Evolutionary conservation across 2,888 invertebrate genomes (phyloP).

Genomic region (Nipponacmea schrenckii): DNA sequence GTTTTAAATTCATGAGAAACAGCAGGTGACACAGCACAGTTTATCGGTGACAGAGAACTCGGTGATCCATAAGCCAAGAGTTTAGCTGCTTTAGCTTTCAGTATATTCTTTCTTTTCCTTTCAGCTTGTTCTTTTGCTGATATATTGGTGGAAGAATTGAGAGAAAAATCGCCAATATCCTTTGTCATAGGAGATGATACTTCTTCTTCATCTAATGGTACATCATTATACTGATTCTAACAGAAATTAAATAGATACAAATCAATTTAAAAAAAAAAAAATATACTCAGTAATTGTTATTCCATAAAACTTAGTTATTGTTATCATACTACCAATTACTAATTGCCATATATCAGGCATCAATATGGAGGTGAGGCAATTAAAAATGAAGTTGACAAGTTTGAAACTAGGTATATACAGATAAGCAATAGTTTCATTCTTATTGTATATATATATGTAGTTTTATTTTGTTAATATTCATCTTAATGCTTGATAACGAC

Average conservation of each 20-base stretch:
- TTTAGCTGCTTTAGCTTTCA: constrained; percentile 39
- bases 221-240: constrained; percentile 16
- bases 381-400: no score
- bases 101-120: constrained; percentile 28
- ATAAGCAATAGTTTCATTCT: no score
- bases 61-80: constrained; percentile 44
- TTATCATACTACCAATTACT: no score
- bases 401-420: no score
- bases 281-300: no score
- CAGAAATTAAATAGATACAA: background rate
- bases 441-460: no score
- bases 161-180: background rate
- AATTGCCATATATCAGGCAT: no score
- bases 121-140: constrained; percentile 14
- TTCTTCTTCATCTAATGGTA: constrained; percentile 20
- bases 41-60: constrained; percentile 39
- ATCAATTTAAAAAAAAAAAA: no score
- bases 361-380: no score
- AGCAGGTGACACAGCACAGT: constrained; percentile 31
- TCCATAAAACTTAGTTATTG: no score
- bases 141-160: background rate
- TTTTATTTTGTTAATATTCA: no score
- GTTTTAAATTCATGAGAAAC: constrained; percentile 46
- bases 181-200: constrained; percentile 16
- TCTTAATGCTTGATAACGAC: no score